Base-by-base conservation (phyloP, 2,797 vertebrate species). In the Galagoides demidoff region DNA sequence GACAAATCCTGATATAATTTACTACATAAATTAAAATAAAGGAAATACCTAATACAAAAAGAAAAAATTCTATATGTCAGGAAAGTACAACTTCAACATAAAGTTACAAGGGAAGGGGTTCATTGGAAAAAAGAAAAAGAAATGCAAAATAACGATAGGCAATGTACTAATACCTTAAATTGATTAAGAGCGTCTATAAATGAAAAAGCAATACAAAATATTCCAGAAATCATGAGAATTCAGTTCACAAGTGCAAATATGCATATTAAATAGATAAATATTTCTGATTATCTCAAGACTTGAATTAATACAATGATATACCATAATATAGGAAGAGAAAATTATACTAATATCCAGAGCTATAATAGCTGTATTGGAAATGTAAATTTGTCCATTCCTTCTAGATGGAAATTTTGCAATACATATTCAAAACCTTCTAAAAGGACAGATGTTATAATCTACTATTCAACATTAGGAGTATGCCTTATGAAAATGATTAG, bases 381-480 rank as follows among this genome's bases (percentile, higher is more conserved):
- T 55, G 43, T 74, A 64, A 83, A 89, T 66, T 66, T 82, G 66
- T 55, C 20, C 29, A 66, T 83, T 71, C 29, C 23, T 82, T 64
- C 77, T 29, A 64, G 57, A 82, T 74, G 34, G 49, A 92, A 86
- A 87, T 87, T 82, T 83, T 76, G 22, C 34, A 83, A 6, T 92
- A 68, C 29, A 5, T 34, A 83, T 57, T 82, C 45, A 89, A 57
- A 89, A n/a, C 12, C 17, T 37, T 45, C 52, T 83, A 23, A 83
- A 73, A 89, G 43, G 73, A 82, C 43, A 57, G 76, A 43, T 73
- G 22, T 34, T 82, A 3, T 74, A 29, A 88, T 88, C 20, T 71
- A 57, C 27, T 49, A n/a, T 82, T 93, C 45, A 89, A 43, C 27
- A 74, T 74, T 83, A 74, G 31, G 29, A 34, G 66, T 89, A 76